Conservation (phyloP, 1,140 invertebrate species). For the Rhagoletis zephyria region DNA sequence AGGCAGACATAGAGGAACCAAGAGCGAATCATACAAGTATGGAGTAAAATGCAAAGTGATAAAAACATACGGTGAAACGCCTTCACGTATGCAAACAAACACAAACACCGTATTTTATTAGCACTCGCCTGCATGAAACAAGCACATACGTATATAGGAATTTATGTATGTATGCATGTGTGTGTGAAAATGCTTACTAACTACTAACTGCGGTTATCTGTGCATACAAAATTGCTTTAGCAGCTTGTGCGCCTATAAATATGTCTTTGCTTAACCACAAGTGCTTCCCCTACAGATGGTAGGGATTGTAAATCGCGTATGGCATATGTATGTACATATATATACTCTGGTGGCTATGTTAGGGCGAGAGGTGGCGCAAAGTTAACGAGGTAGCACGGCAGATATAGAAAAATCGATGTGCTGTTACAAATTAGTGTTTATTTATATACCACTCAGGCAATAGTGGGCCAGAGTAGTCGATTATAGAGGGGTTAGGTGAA, state of each 20-base stretch:
- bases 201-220: conserved; percentile 12
- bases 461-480: background rate
- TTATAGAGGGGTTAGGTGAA: too few relatives aligned
- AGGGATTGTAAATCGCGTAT: background rate
- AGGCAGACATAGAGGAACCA: background rate
- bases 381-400: conserved; percentile 19
- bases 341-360: background rate
- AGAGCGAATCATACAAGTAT: background rate
- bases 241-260: conserved; percentile 46
- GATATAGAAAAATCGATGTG: conserved; percentile 26
- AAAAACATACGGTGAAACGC: background rate
- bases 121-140: too few relatives aligned
- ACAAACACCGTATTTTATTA: too few relatives aligned
- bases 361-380: background rate
- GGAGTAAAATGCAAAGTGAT: background rate
- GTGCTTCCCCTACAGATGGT: background rate
- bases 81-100: too few relatives aligned
- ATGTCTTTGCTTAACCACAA: background rate
- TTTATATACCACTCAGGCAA: background rate
- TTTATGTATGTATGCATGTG: background rate
- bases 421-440: conserved; percentile 20
- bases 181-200: background rate
- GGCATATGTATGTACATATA: background rate
- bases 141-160: background rate
- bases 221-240: background rate